Evolutionary conservation across 2,113 vertebrate species (phyloP).

Genomic region (Bubalus kerabau): DNA sequence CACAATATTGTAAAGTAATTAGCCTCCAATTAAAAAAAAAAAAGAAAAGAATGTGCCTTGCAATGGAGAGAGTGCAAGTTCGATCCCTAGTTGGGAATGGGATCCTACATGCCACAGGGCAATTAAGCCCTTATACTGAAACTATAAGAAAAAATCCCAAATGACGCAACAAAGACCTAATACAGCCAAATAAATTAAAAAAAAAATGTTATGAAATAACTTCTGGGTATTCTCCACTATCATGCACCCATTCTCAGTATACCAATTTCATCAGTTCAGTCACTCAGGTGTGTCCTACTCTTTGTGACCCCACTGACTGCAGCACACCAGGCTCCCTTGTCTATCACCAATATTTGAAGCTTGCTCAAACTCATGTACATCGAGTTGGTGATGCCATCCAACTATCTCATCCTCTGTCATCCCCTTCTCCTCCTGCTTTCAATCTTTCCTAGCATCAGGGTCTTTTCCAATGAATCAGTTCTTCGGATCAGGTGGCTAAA

Average conservation of each 20-base stretch:
- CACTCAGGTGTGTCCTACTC: accelerated
- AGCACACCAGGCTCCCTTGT: background rate
- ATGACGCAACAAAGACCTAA: background rate
- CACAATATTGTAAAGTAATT: background rate
- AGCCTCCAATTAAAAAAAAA: background rate
- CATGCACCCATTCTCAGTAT: background rate
- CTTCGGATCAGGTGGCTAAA: background rate
- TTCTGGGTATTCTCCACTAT: background rate
- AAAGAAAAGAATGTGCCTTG: background rate
- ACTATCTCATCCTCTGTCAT: background rate
- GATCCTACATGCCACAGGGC: background rate
- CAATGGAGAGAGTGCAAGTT: background rate
- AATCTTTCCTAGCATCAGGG: background rate
- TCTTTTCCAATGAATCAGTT: background rate
- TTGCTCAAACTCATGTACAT: background rate
- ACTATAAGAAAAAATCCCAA: background rate
- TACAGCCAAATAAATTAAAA: background rate
- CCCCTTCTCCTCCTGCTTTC: background rate
- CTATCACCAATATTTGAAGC: background rate
- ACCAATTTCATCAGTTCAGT: background rate
- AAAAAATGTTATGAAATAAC: background rate
- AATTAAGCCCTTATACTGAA: background rate
- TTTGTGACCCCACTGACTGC: background rate
- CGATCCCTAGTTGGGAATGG: background rate
- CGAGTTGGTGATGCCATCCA: background rate